Conservation (phyloP, 2,888 invertebrate genomes). For the Agrotis puta region DNA sequence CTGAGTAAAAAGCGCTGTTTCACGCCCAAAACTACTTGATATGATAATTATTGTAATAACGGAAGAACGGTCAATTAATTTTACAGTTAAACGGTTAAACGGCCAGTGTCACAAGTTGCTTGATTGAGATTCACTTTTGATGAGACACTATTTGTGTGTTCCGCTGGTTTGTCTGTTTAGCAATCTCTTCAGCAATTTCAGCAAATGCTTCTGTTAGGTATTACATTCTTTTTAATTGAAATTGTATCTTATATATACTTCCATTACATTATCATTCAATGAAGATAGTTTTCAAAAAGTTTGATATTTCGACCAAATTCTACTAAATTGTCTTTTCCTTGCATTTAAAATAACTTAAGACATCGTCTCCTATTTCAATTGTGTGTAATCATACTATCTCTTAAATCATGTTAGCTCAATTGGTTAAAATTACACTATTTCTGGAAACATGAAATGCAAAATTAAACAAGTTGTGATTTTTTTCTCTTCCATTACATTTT, state of each 20-base stretch:
- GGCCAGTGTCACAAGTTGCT: slow-evolving; percentile 55
- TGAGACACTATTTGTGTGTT: slow-evolving; percentile 38
- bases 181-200: not conserved
- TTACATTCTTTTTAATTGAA: not conserved
- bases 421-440: not conserved
- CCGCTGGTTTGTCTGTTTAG: slow-evolving; percentile 9
- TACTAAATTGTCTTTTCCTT: not conserved
- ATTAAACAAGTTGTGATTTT: not conserved
- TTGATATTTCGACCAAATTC: not conserved
- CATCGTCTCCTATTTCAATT: not conserved
- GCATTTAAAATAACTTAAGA: not conserved
- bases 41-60: slow-evolving; percentile 71
- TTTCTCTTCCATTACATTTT: not conserved
- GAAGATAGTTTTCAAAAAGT: not conserved
- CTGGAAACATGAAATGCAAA: no score
- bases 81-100: slow-evolving; percentile 63
- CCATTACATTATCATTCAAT: not conserved
- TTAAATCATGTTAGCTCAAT: not conserved
- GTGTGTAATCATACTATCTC: no score
- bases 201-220: not conserved
- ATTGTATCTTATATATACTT: not conserved
- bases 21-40: slow-evolving; percentile 61
- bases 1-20: slow-evolving; percentile 53
- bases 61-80: slow-evolving; percentile 69
- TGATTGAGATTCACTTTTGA: slow-evolving; percentile 59